phyloP scores from a whole-genome alignment of 2,797 vertebrate genomes.

The Gymnocypris eckloni region DNA sequence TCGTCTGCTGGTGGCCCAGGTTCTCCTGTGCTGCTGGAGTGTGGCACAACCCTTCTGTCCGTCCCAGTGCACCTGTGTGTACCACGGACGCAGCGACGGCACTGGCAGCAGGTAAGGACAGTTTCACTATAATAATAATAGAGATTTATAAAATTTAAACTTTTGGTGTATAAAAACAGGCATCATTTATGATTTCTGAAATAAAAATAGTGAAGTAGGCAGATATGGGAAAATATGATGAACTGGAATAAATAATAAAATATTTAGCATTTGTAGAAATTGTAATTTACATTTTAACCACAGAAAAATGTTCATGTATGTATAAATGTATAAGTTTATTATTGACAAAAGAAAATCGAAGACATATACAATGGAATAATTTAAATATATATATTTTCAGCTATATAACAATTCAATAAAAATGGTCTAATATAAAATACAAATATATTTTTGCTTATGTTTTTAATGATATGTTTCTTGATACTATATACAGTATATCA shows the following conservation, averaged over 20 bases:
- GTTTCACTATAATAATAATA: not conserved
- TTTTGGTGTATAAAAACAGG: not conserved
- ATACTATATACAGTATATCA: not conserved
- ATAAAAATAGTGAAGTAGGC: not conserved
- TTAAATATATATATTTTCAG: not conserved
- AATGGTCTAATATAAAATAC: not conserved
- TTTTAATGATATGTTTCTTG: not conserved
- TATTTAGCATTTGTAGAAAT: not conserved
- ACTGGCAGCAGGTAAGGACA: conserved; percentile 84
- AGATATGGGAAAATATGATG: not conserved
- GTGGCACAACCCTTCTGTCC: conserved; percentile 84
- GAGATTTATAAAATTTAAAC: too few relatives aligned
- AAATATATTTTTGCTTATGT: not conserved
- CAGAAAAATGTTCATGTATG: not conserved
- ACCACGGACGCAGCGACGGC: conserved; percentile 84
- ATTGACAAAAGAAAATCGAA: not conserved
- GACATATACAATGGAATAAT: not conserved
- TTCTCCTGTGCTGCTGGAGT: conserved; percentile 78
- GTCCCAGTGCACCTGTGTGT: conserved; percentile 90
- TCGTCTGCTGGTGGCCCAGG: conserved; percentile 74
- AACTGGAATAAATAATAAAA: not conserved
- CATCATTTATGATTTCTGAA: not conserved
- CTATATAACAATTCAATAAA: not conserved
- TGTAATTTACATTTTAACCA: not conserved
- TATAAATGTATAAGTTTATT: not conserved